Conservation (phyloP, 2,113 vertebrate genomes). For the Leucopternis melanops region DNA sequence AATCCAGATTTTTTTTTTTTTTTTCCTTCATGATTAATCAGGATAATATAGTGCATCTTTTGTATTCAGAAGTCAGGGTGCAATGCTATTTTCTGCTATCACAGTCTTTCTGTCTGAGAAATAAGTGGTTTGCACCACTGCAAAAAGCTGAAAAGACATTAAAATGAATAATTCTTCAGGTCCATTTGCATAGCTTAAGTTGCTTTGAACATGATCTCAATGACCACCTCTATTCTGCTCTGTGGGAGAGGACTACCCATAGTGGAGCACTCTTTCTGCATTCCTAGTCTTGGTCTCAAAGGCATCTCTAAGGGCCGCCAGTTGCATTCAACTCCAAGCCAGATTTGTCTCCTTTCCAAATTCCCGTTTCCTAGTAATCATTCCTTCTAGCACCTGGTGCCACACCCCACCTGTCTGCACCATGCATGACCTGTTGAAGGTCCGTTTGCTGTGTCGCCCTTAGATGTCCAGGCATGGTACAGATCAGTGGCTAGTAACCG, state of each 20-base stretch:
- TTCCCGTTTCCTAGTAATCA: not conserved
- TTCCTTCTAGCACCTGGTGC: not conserved
- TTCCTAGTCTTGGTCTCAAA: not conserved
- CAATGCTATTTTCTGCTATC: not conserved
- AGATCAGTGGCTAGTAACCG: not conserved
- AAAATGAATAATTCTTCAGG: not conserved
- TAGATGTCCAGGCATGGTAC: not conserved
- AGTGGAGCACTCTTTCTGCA: not conserved
- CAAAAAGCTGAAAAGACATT: not conserved
- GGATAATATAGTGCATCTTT: not conserved
- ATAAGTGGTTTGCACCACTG: not conserved
- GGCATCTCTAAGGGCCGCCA: not conserved
- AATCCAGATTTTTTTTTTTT: not conserved
- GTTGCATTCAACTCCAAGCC: not conserved
- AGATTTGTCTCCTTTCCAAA: not conserved
- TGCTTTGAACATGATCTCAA: not conserved
- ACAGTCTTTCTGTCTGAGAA: not conserved
- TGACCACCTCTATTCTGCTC: not conserved
- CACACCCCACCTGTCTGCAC: not conserved
- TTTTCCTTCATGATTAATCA: not conserved
- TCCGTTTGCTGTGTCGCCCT: too few relatives aligned
- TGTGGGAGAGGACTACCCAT: not conserved
- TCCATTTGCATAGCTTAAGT: not conserved
- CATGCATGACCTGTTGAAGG: not conserved
- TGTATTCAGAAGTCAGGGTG: not conserved